A percentile compares a stretch with the other conserved stretches of the same genome.
These are phyloP conservation scores for Cottoperca gobio DNA, from an alignment of 2,797 vertebrate species.

Conservation along the genomic window DNA sequence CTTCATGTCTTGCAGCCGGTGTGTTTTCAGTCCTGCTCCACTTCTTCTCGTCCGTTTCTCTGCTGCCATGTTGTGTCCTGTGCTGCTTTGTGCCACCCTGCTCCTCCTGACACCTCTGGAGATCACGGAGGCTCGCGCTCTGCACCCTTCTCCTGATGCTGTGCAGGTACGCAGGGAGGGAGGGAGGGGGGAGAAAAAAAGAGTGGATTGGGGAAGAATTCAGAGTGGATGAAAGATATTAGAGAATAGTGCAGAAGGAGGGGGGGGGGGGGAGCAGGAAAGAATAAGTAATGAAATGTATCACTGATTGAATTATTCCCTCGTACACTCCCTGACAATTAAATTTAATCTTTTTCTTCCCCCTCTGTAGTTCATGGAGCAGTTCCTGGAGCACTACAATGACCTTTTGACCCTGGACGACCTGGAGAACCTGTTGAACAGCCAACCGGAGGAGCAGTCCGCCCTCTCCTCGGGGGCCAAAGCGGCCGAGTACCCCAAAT, in stretches of 20 bases:
- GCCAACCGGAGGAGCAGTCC: slow-evolving; percentile 81
- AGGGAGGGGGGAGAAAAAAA: neutral
- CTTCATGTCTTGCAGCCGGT: neutral
- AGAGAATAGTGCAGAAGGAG: slow-evolving; percentile 19
- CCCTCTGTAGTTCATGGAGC: slow-evolving; percentile 81
- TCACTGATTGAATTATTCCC: slow-evolving; percentile 72
- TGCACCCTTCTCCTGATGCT: slow-evolving; percentile 81
- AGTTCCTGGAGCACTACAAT: slow-evolving; percentile 86
- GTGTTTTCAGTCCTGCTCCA: slow-evolving; percentile 47
- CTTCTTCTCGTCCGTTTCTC: slow-evolving; percentile 14
- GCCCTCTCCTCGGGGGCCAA: slow-evolving; percentile 75
- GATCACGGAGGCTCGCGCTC: slow-evolving; percentile 80
- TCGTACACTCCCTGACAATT: slow-evolving; percentile 58
- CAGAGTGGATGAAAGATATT: slow-evolving; percentile 38
- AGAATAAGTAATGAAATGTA: slow-evolving; percentile 72
- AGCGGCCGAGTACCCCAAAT: slow-evolving; percentile 80
- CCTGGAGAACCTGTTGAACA: slow-evolving; percentile 84
- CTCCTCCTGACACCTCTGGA: slow-evolving; percentile 81
- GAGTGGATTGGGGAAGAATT: slow-evolving; percentile 34
- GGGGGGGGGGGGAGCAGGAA: slow-evolving; percentile 27
- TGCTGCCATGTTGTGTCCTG: slow-evolving; percentile 81
- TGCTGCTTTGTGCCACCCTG: slow-evolving; percentile 80
- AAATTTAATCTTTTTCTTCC: slow-evolving; percentile 30
- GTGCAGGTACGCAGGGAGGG: slow-evolving; percentile 76
- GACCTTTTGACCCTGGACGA: slow-evolving; percentile 87